Percentiles rank a stretch among this genome's conserved stretches.
Evolutionary conservation across 1,140 invertebrate species (phyloP).

Genomic region (Aphelenchoides fujianensis): DNA sequence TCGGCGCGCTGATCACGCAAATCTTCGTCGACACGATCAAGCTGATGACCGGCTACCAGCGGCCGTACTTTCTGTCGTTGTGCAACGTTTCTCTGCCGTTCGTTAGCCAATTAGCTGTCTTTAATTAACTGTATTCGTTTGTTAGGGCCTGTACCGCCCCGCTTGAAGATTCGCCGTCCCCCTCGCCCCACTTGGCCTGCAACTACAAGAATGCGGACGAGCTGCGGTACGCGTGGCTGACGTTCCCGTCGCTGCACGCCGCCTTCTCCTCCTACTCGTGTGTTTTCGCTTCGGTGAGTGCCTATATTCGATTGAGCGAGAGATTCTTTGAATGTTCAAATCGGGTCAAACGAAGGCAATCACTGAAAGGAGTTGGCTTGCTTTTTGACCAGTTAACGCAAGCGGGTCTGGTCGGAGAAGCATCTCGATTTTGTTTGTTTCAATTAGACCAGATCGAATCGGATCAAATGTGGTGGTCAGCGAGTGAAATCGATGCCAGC

Average conservation of each 20-base stretch:
- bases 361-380: no score
- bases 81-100: conserved; percentile 61
- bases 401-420: no score
- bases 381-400: no score
- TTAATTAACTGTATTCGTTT: conserved; percentile 27
- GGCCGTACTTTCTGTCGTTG: conserved; percentile 60
- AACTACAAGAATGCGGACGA: conserved; percentile 58
- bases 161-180: conserved; percentile 60
- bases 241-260: conserved; percentile 61
- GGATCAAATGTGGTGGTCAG: no score
- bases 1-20: conserved; percentile 60
- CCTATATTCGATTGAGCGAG: not conserved
- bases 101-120: conserved; percentile 17
- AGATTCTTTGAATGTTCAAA: no score
- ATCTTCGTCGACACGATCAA: conserved; percentile 62
- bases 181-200: conserved; percentile 60
- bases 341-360: no score
- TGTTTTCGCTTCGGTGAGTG: conserved; percentile 58
- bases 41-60: conserved; percentile 59
- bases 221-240: conserved; percentile 61
- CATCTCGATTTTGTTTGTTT: no score
- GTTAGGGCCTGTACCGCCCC: conserved; percentile 60
- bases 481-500: no score
- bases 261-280: conserved; percentile 60
- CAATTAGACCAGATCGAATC: no score